A percentile compares a stretch with the other conserved stretches of the same genome.
Conservation (phyloP, 2,113 vertebrate genomes). For the Carassius carassius region DNA sequence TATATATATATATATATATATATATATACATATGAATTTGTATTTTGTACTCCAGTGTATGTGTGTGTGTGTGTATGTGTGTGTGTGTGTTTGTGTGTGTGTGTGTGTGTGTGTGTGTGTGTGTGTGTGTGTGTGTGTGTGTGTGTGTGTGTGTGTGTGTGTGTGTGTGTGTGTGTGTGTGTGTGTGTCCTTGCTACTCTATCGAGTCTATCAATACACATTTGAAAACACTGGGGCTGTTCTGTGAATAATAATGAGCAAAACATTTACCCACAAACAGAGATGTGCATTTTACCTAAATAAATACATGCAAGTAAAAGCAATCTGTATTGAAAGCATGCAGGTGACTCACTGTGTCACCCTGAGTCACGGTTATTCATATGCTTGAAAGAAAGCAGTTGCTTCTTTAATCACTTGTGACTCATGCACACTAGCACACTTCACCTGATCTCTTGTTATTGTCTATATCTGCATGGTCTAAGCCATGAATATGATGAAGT, state of each 20-base stretch:
- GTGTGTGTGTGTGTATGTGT: background rate
- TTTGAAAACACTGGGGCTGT: background rate
- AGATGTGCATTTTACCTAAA: background rate
- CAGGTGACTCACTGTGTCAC: background rate
- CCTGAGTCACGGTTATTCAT: background rate
- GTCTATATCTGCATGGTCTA: background rate
- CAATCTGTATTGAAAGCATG: background rate
- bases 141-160: too few relatives aligned
- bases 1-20: too few relatives aligned
- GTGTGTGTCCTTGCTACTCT: background rate
- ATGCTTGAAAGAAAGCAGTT: background rate
- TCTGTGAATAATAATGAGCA: background rate
- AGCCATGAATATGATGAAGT: background rate
- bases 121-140: background rate
- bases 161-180: background rate
- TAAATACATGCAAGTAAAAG: background rate
- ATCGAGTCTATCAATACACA: background rate
- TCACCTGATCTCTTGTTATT: background rate
- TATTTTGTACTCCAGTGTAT: background rate
- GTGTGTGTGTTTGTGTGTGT: too few relatives aligned
- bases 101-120: too few relatives aligned
- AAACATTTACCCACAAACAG: background rate
- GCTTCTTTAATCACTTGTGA: conserved; percentile 1
- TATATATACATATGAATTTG: too few relatives aligned
- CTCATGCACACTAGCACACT: background rate